Evolutionary conservation across 2,113 vertebrate genomes (phyloP), one percentile per base, ranked within the genome.

Genomic region (Protobothrops flavoviridis): DNA sequence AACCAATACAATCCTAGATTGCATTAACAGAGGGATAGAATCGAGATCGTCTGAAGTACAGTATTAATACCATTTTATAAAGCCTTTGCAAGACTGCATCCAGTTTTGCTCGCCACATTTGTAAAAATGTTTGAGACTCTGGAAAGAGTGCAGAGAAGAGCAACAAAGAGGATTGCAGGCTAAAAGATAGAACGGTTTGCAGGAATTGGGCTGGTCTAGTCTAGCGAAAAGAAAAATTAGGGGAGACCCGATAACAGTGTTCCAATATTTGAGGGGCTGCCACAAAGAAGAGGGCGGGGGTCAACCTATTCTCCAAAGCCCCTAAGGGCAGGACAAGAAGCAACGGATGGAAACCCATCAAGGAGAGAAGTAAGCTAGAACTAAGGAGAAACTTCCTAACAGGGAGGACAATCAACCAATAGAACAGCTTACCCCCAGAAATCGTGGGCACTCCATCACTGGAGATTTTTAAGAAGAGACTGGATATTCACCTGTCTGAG

Each of bases 201-300:
- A 64, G 59, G 59, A 12, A 64, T 12, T 64, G 26, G 59, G 59
- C 9, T 29, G 29, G 26, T 29, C 26, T 11, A 26, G 3, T 10
- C 8, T 29, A 64, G 11, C 1, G 10, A 64, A 64, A 6, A 12
- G 59, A 64, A 29, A 10, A 24, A 29, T 3, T 29, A 61, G 59
- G 59, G 10, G 26, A 4, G 59, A 61, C 5, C 1, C 0, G 11
- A 29, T 29, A 4, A 10, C 59, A 29, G 9, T 12, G 0, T 61
- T 11, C 59, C 10, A 26, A 11, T 61, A 61, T 61, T 11, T 26
- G 10, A 29, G 59, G 26, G 26, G 26, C 1, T 64, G 59, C 26
- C 26, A 12, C 26, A 29, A 64, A 64, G 26, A 64, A 29, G 59
- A 4, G 0, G 26, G 59, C 10, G 48, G 48, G 45, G 45, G 24